These are phyloP conservation scores for Rhinatrema bivittatum DNA, from an alignment of 2,797 vertebrate genomes.

Conservation along the genomic window DNA sequence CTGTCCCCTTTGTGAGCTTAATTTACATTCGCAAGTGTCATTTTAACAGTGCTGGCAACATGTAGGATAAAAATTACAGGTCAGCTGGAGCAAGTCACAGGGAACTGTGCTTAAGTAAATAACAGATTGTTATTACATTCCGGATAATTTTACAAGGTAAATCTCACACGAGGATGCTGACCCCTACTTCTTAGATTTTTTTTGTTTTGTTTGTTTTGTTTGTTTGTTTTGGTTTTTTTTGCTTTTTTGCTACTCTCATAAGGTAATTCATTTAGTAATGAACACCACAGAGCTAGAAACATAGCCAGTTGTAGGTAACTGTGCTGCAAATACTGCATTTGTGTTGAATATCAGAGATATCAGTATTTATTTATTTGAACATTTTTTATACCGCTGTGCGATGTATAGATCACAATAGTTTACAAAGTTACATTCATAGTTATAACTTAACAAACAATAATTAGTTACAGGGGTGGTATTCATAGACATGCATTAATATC, in stretches of 20 bases:
- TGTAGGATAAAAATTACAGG: constrained; percentile 63
- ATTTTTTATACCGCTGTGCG: too few relatives aligned
- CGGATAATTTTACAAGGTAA: constrained; percentile 56
- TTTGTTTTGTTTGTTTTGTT: too few relatives aligned
- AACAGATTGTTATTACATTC: constrained; percentile 56
- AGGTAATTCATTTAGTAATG: constrained; percentile 52
- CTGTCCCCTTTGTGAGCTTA: constrained; percentile 70
- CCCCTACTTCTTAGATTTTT: constrained; percentile 50
- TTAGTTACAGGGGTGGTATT: too few relatives aligned
- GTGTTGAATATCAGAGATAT: constrained; percentile 28
- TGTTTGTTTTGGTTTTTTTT: too few relatives aligned
- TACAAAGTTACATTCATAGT: too few relatives aligned
- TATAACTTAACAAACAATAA: too few relatives aligned
- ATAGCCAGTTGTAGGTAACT: constrained; percentile 25
- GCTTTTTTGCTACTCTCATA: constrained; percentile 33
- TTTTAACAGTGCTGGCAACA: constrained; percentile 62
- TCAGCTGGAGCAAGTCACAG: constrained; percentile 53
- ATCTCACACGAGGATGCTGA: constrained; percentile 50
- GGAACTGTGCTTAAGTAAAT: constrained; percentile 63
- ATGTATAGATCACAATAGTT: too few relatives aligned
- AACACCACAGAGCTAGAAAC: constrained; percentile 26
- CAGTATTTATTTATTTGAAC: too few relatives aligned
- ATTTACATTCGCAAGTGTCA: constrained; percentile 70
- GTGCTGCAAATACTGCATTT: constrained; percentile 30
- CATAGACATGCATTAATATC: too few relatives aligned